Conservation (phyloP, 2,797 vertebrate species). For the Hydrolagus colliei region DNA sequence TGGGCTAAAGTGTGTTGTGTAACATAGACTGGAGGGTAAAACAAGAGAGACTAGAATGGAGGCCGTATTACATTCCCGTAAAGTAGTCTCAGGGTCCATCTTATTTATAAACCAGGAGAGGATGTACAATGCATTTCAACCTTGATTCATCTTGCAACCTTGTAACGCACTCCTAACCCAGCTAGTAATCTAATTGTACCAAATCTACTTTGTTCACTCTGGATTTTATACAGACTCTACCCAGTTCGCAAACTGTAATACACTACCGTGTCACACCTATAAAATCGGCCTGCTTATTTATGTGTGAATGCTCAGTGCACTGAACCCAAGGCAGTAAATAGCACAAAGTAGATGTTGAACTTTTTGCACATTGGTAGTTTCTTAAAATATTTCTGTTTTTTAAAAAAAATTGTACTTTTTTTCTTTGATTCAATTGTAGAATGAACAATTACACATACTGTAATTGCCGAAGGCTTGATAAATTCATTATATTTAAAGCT, state of each 20-base stretch:
- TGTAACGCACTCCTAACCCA: background rate
- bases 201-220: background rate
- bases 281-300: background rate
- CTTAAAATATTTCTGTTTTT: background rate
- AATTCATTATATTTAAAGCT: background rate
- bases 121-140: background rate
- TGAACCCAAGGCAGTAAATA: background rate
- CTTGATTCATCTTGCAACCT: background rate
- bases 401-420: background rate
- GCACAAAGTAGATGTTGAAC: background rate
- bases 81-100: background rate
- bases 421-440: background rate
- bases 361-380: background rate
- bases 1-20: background rate
- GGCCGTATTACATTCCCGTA: background rate
- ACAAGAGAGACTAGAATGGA: background rate
- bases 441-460: background rate
- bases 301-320: background rate
- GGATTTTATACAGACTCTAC: background rate
- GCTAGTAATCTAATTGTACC: background rate
- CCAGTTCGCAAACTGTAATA: background rate
- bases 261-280: background rate
- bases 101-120: background rate
- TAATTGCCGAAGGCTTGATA: constrained; percentile 9
- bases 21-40: background rate